These are phyloP conservation scores for Lamellibrachia luymesi DNA, from an alignment of 1,140 invertebrate species.

Conservation along the genomic window DNA sequence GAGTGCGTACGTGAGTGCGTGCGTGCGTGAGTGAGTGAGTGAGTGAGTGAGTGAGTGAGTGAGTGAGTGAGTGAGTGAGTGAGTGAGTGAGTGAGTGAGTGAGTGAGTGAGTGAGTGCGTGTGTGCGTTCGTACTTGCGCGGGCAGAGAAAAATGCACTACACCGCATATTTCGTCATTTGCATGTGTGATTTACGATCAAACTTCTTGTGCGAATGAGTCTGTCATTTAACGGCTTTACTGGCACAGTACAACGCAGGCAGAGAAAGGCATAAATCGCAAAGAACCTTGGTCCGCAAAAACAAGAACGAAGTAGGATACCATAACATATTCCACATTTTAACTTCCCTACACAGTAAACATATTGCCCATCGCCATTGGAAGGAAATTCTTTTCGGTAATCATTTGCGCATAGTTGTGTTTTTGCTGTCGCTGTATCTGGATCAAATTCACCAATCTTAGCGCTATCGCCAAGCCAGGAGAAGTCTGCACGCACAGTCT, in stretches of 20 bases:
- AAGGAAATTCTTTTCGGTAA: background rate
- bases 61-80: no score
- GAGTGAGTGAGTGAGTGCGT: background rate
- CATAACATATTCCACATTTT: background rate
- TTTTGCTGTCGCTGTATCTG: background rate
- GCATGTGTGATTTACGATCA: no score
- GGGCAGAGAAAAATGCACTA: no score
- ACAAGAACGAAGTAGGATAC: background rate
- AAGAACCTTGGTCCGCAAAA: background rate
- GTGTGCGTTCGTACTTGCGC: background rate
- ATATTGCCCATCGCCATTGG: background rate
- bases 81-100: background rate
- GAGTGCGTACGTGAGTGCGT: no score
- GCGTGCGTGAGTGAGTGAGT: no score
- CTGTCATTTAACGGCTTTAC: background rate
- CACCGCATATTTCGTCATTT: no score
- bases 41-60: no score
- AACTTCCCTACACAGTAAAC: background rate
- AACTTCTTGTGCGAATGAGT: background rate
- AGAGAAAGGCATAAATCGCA: background rate
- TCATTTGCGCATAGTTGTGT: background rate
- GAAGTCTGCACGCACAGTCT: background rate
- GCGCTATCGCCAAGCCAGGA: background rate
- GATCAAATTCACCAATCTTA: background rate
- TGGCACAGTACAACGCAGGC: background rate